Conservation (phyloP, 2,888 invertebrate genomes). For the Mythimna loreyi region DNA sequence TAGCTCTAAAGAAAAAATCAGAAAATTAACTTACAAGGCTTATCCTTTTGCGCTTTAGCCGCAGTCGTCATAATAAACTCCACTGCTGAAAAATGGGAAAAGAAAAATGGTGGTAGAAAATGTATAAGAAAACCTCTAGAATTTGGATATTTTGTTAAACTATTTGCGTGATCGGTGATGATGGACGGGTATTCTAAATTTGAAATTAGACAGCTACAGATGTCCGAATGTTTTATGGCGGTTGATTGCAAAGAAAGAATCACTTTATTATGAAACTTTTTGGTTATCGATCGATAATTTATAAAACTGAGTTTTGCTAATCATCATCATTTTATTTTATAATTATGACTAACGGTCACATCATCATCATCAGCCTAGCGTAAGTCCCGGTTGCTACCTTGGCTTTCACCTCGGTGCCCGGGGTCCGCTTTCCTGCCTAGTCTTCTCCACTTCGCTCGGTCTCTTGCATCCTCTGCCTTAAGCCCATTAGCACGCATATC, state of each 20-base stretch:
- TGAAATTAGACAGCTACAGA: constrained; percentile 64
- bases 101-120: constrained; percentile 63
- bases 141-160: constrained; percentile 76
- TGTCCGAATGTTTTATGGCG: constrained; percentile 52
- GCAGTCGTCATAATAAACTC: constrained; percentile 76
- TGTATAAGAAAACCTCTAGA: constrained; percentile 70
- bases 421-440: too few relatives aligned
- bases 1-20: background rate
- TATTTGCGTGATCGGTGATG: constrained; percentile 66
- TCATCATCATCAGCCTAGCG: too few relatives aligned
- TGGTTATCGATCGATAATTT: constrained; percentile 15
- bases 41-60: constrained; percentile 81
- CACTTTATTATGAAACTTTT: constrained; percentile 37
- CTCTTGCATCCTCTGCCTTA: too few relatives aligned
- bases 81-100: constrained; percentile 56
- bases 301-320: background rate
- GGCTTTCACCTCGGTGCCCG: too few relatives aligned
- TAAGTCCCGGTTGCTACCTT: too few relatives aligned
- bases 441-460: too few relatives aligned
- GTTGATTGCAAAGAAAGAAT: constrained; percentile 36
- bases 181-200: constrained; percentile 75
- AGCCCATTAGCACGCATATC: too few relatives aligned
- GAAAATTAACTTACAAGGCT: constrained; percentile 75
- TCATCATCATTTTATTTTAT: too few relatives aligned
- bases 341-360: too few relatives aligned